Base-by-base conservation (phyloP, 2,113 vertebrate species). In the Pelecanoides urinatrix region DNA sequence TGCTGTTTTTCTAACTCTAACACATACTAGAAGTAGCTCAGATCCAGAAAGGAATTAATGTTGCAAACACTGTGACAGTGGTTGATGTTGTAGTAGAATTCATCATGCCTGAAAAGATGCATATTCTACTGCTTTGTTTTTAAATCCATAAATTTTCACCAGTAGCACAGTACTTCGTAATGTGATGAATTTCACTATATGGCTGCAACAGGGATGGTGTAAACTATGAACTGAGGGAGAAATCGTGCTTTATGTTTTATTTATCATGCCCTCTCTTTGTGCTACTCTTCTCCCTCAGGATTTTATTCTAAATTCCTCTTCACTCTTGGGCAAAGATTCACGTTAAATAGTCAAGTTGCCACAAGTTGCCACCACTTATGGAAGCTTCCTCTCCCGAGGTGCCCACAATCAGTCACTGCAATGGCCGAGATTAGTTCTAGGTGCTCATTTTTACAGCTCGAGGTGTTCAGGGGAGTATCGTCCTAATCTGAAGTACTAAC, bases 91-190 rank as follows among this genome's bases (percentile, higher is more conserved):
- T 44, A 52, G 75, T 7, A 52, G 76, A 89, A 91, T 95, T 86
- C 56, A 47, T 96, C 80, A 78, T 87, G 40, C 52, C 52, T 86
- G 93, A 84, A 84, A 92, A 94, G 83, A 96, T 91, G 61, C 65
- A 59, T 91, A 75, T 95, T 90, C 83, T 78, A 13, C 61, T 71
- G 59, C 79, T 93, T 90, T 83, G 63, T 36, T 88, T 92, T 44
- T 40, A 86, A 93, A 95, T 90, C 75, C 75, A 79, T 92, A 79
- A 50, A 86, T 88, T 96, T 80, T 36, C 47, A 55, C 61, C 8
- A 29, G 75, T 26, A 52, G 34, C 49, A 6, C 25, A 27, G 71
- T 52, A 14, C 56, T 92, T 78, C 62, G 78, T 92, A 77, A 73
- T 21, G 73, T 80, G 92, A 74, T 86, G 30, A 59, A 81, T 93